Percentiles rank a stretch among this genome's conserved stretches.
Evolutionary conservation across 2,797 vertebrate genomes (phyloP).

Genomic region (Pseudochirops cupreus): DNA sequence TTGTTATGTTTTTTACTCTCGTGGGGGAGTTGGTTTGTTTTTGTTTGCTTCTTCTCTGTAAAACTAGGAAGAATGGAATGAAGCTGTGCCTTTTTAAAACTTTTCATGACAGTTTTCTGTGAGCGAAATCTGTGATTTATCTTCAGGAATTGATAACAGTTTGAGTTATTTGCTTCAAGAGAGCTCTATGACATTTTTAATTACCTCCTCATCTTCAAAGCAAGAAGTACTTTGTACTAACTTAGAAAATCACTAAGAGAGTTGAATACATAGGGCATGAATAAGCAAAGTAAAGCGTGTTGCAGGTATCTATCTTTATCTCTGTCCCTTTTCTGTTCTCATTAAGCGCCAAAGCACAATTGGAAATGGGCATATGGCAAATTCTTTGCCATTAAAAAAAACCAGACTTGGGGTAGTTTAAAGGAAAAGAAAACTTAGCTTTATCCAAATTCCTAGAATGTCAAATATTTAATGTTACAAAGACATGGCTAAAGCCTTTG

Average conservation of each 20-base stretch:
- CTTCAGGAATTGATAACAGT: constrained; percentile 16
- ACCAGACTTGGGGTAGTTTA: constrained; percentile 63
- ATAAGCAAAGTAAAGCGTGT: constrained; percentile 54
- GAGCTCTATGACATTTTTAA: not conserved
- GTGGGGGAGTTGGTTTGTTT: not conserved
- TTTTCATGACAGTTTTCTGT: not conserved
- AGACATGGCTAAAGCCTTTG: constrained; percentile 85
- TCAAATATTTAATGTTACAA: constrained; percentile 86
- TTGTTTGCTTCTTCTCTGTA: not conserved
- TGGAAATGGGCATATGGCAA: constrained; percentile 61
- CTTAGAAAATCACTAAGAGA: constrained; percentile 58
- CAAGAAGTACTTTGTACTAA: constrained; percentile 24
- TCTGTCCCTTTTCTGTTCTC: constrained; percentile 39
- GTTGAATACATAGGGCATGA: not conserved
- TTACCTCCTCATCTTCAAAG: constrained; percentile 21
- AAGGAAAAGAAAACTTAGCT: constrained; percentile 63
- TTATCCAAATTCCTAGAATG: constrained; percentile 81
- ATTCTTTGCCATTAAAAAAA: constrained; percentile 65
- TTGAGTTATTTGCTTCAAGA: constrained; percentile 24
- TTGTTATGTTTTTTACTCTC: not conserved
- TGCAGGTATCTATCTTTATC: not conserved
- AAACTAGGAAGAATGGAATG: not conserved
- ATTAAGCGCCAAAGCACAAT: constrained; percentile 54
- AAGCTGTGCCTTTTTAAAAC: constrained; percentile 8
- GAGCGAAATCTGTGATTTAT: constrained; percentile 44